Percentiles rank a stretch among this genome's conserved stretches.
Evolutionary conservation across 2,888 invertebrate genomes (phyloP).

Genomic region (Altica lythri): DNA sequence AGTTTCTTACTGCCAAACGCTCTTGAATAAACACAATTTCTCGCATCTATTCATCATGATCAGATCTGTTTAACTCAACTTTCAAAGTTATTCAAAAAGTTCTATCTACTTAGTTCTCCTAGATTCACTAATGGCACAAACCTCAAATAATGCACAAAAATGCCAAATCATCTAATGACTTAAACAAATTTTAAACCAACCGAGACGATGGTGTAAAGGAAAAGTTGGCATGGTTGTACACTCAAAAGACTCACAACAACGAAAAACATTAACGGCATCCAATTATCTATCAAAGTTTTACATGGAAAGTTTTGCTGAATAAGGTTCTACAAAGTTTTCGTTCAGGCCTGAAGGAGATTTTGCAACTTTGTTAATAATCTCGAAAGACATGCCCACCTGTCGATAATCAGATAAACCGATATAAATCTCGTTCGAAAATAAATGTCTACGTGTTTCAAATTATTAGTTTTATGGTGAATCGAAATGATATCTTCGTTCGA

Average conservation of each 20-base stretch:
- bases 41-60: too few species aligned
- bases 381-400: constrained; percentile 12
- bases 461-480: too few species aligned
- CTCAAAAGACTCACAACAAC: constrained; percentile 19
- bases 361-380: constrained; percentile 16
- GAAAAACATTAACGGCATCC: constrained; percentile 21
- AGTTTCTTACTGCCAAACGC: too few species aligned
- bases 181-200: neutral
- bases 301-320: constrained; percentile 19
- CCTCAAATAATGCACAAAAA: too few species aligned
- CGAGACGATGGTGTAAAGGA: neutral
- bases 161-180: neutral
- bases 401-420: constrained; percentile 20
- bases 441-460: too few species aligned
- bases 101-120: too few species aligned
- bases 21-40: too few species aligned
- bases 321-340: constrained; percentile 11
- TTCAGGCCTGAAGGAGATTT: neutral
- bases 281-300: constrained; percentile 23
- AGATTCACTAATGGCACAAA: too few species aligned
- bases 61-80: too few species aligned
- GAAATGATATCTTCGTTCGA: too few species aligned
- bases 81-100: too few species aligned
- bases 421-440: too few species aligned
- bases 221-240: constrained; percentile 3